Conservation (phyloP, 2,888 invertebrate species). For the Plutella xylostella region DNA sequence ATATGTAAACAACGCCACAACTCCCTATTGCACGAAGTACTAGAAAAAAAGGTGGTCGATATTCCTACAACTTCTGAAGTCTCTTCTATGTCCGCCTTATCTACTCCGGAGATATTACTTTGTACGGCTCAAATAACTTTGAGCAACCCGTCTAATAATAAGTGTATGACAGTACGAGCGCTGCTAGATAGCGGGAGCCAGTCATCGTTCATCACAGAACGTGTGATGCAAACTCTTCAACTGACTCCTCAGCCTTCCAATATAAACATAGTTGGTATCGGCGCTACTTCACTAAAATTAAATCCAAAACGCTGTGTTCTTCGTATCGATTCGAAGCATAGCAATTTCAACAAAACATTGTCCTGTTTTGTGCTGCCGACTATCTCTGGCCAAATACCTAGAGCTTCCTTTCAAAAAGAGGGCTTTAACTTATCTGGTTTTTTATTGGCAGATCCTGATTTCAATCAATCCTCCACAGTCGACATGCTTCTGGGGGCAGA, state of each 20-base stretch:
- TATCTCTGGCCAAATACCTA: background rate
- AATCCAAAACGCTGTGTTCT: background rate
- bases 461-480: background rate
- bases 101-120: too few relatives aligned
- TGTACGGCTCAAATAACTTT: too few relatives aligned
- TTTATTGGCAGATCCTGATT: background rate
- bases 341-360: too few relatives aligned
- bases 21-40: background rate
- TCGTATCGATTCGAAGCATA: background rate
- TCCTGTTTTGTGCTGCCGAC: background rate
- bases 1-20: background rate
- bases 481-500: conserved; percentile 1
- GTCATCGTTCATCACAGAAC: background rate
- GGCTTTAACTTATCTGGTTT: background rate
- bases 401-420: background rate
- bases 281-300: background rate
- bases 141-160: background rate
- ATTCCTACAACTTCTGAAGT: too few relatives aligned
- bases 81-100: too few relatives aligned
- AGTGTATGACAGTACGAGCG: background rate
- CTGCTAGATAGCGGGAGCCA: conserved; percentile 5
- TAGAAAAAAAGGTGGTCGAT: too few relatives aligned
- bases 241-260: conserved; percentile 2
- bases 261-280: background rate
- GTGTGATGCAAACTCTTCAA: background rate